phyloP scores from a whole-genome alignment of 1,140 invertebrate species.

The Conus ventricosus region DNA sequence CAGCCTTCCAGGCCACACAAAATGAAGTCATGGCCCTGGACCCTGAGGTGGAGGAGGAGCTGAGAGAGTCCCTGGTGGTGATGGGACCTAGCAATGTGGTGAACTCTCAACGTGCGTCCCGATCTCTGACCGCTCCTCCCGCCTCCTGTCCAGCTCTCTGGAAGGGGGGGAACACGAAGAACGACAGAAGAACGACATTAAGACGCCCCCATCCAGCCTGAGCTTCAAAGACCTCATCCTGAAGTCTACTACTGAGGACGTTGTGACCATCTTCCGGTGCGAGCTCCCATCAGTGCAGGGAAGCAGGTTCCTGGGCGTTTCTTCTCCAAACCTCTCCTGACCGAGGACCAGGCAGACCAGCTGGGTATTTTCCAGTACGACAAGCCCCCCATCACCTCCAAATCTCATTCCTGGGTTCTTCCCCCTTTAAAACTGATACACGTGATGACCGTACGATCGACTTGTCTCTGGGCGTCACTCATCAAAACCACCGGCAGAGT shows the following conservation, averaged over 20 bases:
- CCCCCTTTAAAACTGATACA: not conserved
- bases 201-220: constrained; percentile 22
- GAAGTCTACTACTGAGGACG: not conserved
- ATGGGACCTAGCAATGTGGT: not conserved
- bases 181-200: not conserved
- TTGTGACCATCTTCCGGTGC: constrained; percentile 17
- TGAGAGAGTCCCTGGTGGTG: constrained; percentile 25
- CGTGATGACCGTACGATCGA: not conserved
- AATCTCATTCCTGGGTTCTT: not conserved
- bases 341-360: constrained; percentile 14
- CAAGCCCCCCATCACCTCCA: not conserved
- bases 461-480: constrained; percentile 9
- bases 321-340: constrained; percentile 35
- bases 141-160: constrained; percentile 2
- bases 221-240: constrained; percentile 6
- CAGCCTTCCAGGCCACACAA: constrained; percentile 33
- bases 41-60: constrained; percentile 25
- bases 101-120: not conserved
- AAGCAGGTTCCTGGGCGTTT: constrained; percentile 36
- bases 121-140: not conserved
- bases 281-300: constrained; percentile 16
- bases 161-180: not conserved
- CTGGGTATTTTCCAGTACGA: not conserved
- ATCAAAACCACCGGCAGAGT: not conserved
- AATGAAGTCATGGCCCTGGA: constrained; percentile 26